Percentiles rank a stretch among this genome's conserved stretches.
Evolutionary conservation across 2,888 invertebrate species (phyloP).

Genomic region (Oscheius onirici): DNA sequence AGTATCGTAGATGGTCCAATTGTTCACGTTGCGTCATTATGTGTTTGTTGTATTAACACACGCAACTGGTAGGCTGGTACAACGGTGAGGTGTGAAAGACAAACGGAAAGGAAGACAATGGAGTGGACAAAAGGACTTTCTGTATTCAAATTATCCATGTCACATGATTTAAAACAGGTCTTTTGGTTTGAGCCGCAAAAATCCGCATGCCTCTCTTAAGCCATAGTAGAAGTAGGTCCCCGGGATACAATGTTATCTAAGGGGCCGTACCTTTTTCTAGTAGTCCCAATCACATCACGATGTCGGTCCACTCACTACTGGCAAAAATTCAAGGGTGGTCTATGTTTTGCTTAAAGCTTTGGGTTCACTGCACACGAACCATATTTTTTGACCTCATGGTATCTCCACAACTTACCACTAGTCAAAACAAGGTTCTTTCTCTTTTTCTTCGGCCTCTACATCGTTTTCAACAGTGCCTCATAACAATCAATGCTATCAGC

Average conservation of each 20-base stretch:
- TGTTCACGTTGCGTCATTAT: slow-evolving; percentile 20
- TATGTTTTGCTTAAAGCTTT: too few relatives aligned
- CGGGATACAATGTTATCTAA: neutral
- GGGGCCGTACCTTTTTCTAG: neutral
- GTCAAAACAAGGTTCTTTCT: too few relatives aligned
- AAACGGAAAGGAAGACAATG: neutral
- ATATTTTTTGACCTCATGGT: too few relatives aligned
- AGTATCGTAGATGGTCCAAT: slow-evolving; percentile 18
- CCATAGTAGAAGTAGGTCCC: neutral
- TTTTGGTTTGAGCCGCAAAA: neutral
- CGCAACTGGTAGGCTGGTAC: slow-evolving; percentile 19
- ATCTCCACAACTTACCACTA: too few relatives aligned
- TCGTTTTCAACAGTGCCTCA: slow-evolving; percentile 7
- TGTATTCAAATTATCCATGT: neutral
- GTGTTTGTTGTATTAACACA: slow-evolving; percentile 8
- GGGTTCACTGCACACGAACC: too few relatives aligned
- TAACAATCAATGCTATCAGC: slow-evolving; percentile 34
- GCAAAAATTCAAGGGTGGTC: too few relatives aligned
- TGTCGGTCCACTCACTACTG: too few relatives aligned
- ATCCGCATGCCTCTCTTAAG: neutral
- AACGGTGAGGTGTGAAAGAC: slow-evolving; percentile 5
- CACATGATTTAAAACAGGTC: neutral
- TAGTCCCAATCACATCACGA: too few relatives aligned
- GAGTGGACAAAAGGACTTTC: neutral
- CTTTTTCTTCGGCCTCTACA: slow-evolving; percentile 7